These are phyloP conservation scores for Palythoa heliodiscus DNA, from an alignment of 92 coral and sea anemone species.

Conservation along the genomic window DNA sequence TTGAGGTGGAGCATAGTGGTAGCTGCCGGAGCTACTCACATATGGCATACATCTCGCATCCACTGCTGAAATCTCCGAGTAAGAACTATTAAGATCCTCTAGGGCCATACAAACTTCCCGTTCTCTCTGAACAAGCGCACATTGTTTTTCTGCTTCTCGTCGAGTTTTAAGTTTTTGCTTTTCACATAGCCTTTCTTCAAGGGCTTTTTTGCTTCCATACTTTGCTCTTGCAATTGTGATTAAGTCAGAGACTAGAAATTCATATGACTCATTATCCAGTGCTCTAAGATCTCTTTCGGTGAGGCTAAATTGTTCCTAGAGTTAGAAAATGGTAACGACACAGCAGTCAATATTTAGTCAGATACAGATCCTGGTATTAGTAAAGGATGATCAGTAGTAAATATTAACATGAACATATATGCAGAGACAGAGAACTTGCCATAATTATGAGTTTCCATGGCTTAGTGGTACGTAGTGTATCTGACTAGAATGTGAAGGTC, in stretches of 20 bases:
- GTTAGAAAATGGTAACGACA: neutral
- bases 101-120: constrained; percentile 83
- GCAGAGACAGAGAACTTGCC: too few relatives aligned
- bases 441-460: too few relatives aligned
- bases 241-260: constrained; percentile 91
- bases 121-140: constrained; percentile 85
- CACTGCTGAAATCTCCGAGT: constrained; percentile 82
- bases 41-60: constrained; percentile 99
- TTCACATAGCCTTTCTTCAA: constrained; percentile 75
- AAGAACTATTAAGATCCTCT: constrained; percentile 79
- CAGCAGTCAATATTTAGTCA: neutral
- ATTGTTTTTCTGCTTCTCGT: constrained; percentile 95
- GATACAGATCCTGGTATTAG: too few relatives aligned
- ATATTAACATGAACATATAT: too few relatives aligned
- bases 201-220: constrained; percentile 86
- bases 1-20: constrained; percentile 82
- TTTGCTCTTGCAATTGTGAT: constrained; percentile 90
- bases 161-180: constrained; percentile 75
- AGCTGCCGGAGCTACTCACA: constrained; percentile 91
- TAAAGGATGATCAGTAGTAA: too few relatives aligned
- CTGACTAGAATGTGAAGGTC: too few relatives aligned
- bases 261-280: constrained; percentile 90
- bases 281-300: constrained; percentile 92
- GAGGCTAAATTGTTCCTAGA: constrained; percentile 93
- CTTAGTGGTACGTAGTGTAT: too few relatives aligned